Percentiles rank a stretch among this genome's conserved stretches.
These are phyloP conservation scores for Anser brachyrhynchus DNA, from an alignment of 2,113 vertebrate species.

Conservation along the genomic window DNA sequence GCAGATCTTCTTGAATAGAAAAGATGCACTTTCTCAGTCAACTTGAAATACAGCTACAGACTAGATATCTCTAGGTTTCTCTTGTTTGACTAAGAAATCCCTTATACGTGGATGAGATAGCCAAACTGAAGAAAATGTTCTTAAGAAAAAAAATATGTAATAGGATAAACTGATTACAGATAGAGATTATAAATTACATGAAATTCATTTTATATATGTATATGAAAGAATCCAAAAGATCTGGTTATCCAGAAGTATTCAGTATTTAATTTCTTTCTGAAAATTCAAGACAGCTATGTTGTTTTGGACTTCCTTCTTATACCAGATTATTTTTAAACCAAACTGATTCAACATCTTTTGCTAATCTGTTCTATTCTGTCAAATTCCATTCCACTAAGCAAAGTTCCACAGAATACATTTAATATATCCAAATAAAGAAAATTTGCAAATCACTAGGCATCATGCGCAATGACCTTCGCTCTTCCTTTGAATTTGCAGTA, in stretches of 20 bases:
- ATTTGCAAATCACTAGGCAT: constrained; percentile 60
- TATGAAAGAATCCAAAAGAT: neutral
- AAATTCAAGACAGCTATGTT: neutral
- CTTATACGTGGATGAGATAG: neutral
- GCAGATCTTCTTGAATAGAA: neutral
- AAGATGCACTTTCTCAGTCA: neutral
- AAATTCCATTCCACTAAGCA: constrained; percentile 16
- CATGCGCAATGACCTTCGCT: constrained; percentile 65
- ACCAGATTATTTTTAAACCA: neutral
- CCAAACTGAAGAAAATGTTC: neutral
- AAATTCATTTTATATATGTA: neutral
- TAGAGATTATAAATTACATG: neutral
- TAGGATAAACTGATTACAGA: neutral
- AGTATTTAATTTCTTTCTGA: neutral
- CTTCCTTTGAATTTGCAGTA: constrained; percentile 68
- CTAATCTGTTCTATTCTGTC: neutral
- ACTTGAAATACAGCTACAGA: neutral
- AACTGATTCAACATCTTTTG: neutral
- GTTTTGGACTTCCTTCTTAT: neutral
- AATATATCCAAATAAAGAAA: constrained; percentile 54
- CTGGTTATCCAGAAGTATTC: neutral
- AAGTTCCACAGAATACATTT: constrained; percentile 40
- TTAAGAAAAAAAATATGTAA: neutral
- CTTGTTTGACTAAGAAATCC: neutral
- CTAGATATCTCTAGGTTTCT: neutral